Evolutionary conservation across 2,888 invertebrate species (phyloP).

Genomic region (Lacanobia oleracea): DNA sequence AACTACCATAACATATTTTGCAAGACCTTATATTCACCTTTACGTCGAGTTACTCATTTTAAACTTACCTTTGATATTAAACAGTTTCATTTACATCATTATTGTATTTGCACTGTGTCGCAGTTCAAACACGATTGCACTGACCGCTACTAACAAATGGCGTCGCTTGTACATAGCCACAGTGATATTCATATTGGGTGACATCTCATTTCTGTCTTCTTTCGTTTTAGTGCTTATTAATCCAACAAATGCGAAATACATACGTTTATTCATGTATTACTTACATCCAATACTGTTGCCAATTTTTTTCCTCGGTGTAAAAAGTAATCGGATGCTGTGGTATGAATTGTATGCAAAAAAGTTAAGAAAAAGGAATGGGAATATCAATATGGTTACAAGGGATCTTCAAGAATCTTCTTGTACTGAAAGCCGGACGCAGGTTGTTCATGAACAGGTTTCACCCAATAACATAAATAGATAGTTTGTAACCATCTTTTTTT

Average conservation of each 20-base stretch:
- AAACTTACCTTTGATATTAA: neutral
- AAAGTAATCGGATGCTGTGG: neutral
- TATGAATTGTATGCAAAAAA: neutral
- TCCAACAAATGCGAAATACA: neutral
- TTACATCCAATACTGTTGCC: neutral
- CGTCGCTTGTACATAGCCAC: neutral
- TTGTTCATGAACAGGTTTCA: too few species aligned
- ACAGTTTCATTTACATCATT: neutral
- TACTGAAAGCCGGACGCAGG: too few species aligned
- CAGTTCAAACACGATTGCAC: neutral
- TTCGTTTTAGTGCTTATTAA: neutral
- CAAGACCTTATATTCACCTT: neutral
- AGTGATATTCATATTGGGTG: neutral
- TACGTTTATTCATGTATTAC: slow-evolving; percentile 1
- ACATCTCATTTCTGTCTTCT: neutral
- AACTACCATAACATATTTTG: neutral
- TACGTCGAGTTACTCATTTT: neutral
- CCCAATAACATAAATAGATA: too few species aligned
- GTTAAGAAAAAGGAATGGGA: neutral
- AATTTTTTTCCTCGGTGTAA: neutral
- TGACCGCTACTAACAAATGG: neutral
- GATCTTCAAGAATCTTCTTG: neutral
- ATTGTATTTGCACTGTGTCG: neutral
- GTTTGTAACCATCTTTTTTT: too few species aligned
- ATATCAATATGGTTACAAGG: neutral